Evolutionary conservation across 2,113 vertebrate species (phyloP).

Genomic region (Riparia riparia): DNA sequence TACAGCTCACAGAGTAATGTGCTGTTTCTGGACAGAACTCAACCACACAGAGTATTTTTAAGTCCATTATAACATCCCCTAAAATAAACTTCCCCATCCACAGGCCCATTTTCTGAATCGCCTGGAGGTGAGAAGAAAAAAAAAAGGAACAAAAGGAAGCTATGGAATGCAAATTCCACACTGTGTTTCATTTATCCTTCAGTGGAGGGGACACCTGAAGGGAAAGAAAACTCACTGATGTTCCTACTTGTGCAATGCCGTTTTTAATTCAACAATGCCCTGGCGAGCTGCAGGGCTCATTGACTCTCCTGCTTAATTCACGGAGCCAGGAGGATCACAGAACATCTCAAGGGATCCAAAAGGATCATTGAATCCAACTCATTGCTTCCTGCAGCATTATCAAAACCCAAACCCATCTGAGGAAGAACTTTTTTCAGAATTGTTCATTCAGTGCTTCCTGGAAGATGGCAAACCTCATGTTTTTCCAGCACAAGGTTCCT

Average conservation of each 20-base stretch:
- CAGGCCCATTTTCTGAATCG: background rate
- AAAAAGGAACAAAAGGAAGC: background rate
- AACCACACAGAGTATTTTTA: slow-evolving; percentile 34
- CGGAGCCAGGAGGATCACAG: background rate
- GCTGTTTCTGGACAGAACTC: slow-evolving; percentile 31
- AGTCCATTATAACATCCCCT: slow-evolving; percentile 6
- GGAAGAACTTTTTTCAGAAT: background rate
- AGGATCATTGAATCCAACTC: background rate
- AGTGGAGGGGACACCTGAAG: background rate
- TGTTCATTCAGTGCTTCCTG: background rate
- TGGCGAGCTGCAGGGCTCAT: background rate
- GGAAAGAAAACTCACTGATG: background rate
- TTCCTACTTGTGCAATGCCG: background rate
- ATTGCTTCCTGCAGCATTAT: background rate
- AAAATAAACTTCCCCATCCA: slow-evolving; percentile 22
- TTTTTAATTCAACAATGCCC: background rate
- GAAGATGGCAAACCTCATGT: background rate
- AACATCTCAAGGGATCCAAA: background rate
- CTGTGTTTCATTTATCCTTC: background rate
- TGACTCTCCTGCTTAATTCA: background rate
- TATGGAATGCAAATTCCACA: background rate
- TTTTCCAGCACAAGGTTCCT: background rate
- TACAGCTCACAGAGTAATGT: slow-evolving; percentile 6
- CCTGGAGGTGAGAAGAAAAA: background rate
- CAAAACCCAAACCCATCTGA: background rate